Base-by-base conservation (phyloP, 2,113 vertebrate genomes). In the Halcyon malimbica region DNA sequence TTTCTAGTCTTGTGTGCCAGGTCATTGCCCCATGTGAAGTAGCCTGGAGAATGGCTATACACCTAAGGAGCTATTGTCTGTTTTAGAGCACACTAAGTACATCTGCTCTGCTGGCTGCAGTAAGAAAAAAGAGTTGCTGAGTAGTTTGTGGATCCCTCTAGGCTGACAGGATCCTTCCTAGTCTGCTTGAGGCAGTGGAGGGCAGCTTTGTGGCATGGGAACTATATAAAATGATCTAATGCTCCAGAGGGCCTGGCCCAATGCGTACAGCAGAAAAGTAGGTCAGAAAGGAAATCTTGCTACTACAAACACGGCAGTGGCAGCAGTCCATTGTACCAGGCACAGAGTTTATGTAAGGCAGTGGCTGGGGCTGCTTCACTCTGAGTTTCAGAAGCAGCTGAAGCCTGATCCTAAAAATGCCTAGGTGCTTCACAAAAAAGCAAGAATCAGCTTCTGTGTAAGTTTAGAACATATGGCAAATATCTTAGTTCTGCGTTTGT, bases 261-360 rank as follows among this genome's bases (percentile, higher is more conserved):
- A 64, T 26, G 77, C 4, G 8, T 20, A 20, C 62, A 94, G 68
- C 70, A 90, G 84, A 90, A 97, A 97, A 97, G 87, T 93, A 96
- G 95, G 92, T 96, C 93, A 96, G 88, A 93, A 94, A 95, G 79
- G 68, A 96, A 96, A 70, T 51, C 75, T 94, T 2, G 2, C 63
- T 96, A 78, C 85, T 96, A 78, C 84, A 90, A 96, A 91, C 44
- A 95, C 25, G 2, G 33, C 70, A 29, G 78, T 93, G 85, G 94
- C 94, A 96, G 70, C 78, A 76, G 37, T 88, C 93, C 90, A 86
- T 33, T 60, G 71, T 89, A 78, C 39, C 31, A 88, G 60, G 82
- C 44, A 8, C 75, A 68, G 53, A 19, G 35, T 83, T 97, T 96
- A 92, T 95, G 83, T 95, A 92, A 93, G 92, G 65, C 87, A 89